Evolutionary conservation across 2,888 invertebrate species (phyloP).

Genomic region (Eupithecia abbreviata): DNA sequence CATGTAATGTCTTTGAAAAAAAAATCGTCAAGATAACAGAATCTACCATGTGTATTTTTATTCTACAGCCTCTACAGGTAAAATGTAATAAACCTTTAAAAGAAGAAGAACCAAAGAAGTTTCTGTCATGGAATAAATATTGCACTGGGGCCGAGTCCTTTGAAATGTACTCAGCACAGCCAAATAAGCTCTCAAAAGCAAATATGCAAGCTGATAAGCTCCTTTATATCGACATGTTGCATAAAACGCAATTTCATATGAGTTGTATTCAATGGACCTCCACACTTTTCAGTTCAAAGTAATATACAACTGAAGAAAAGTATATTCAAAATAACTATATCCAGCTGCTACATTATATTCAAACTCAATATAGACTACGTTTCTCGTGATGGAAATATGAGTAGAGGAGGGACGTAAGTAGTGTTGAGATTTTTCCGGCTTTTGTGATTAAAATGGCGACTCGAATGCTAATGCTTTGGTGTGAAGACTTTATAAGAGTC

Average conservation of each 20-base stretch:
- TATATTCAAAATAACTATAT: background rate
- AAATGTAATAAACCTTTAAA: background rate
- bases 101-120: too few relatives aligned
- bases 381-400: background rate
- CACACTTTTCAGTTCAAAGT: constrained; percentile 24
- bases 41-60: too few relatives aligned
- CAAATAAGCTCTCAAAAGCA: constrained; percentile 18
- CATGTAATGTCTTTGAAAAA: too few relatives aligned
- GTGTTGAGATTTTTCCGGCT: background rate
- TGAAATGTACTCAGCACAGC: constrained; percentile 20
- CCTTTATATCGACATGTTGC: constrained; percentile 29
- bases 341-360: background rate
- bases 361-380: background rate
- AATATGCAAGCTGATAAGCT: constrained; percentile 23
- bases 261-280: constrained; percentile 27
- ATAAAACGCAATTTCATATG: constrained; percentile 25
- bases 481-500: too few relatives aligned
- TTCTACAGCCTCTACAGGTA: background rate
- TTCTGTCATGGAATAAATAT: constrained; percentile 4
- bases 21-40: too few relatives aligned
- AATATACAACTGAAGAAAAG: background rate
- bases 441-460: background rate
- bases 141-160: constrained; percentile 5
- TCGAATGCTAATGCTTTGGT: too few relatives aligned
- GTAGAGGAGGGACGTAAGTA: background rate